Base-by-base conservation (phyloP, 2,113 vertebrate species). In the Cettia cetti region DNA sequence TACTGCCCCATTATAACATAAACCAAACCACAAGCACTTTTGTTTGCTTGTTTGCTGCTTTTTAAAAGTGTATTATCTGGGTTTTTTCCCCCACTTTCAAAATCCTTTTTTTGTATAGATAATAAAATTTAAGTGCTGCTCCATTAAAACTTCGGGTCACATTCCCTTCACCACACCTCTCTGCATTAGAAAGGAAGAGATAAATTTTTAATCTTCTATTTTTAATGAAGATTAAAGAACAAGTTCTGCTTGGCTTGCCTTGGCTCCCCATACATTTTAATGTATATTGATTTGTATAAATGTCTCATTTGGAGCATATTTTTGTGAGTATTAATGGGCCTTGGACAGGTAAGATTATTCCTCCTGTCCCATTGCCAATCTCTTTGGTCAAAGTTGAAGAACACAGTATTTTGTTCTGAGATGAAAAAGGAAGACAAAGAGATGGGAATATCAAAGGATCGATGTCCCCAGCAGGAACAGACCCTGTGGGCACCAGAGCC, bases 251-350 rank as follows among this genome's bases (percentile, higher is more conserved):
- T 90, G 88, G 90, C 88, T 95, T 90, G 82, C 89, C 56, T 86
- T 71, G 76, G 82, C 77, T 90, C 80, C 65, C 83, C 64, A 93
- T 95, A 92, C 86, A 94, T 96, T 90, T 94, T 96, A 96, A 96
- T 96, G 94, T 63, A 90, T 95, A 97, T 96, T 95, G 95, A 96
- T 97, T 90, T 45, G 88, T 92, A 93, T 89, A 95, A 96, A 95
- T 84, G 86, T 86, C 94, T 95, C 96, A 96, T 95, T 96, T 95
- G 89, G 86, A 78, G 59, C 57, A 81, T 93, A 89, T 93, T 94
- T 95, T 96, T 75, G 88, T 79, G 87, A 33, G 92, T 64, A 94
- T 95, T 92, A 96, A 94, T 93, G 93, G 86, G 80, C 87, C 77
- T 92, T 94, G 84, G 94, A 91, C 40, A 90, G 90, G 86, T 86